These are phyloP conservation scores for Hyperopisus bebe DNA, from an alignment of 2,113 vertebrate genomes.

Conservation along the genomic window DNA sequence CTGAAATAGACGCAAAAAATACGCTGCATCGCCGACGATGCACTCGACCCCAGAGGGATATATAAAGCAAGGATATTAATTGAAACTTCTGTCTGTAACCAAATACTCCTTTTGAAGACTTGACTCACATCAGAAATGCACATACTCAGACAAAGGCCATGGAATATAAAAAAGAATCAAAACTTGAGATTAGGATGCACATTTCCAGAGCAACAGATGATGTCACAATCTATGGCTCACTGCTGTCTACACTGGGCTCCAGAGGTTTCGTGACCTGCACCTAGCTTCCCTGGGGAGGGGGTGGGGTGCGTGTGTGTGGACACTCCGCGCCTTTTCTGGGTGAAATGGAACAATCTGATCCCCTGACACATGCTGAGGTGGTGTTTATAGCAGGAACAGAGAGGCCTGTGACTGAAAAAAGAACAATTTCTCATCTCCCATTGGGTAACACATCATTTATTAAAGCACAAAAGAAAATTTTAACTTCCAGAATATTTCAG, in stretches of 20 bases:
- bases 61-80: background rate
- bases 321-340: background rate
- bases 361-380: background rate
- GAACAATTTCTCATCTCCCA: background rate
- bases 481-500: background rate
- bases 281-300: background rate
- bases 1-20: no score
- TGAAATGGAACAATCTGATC: background rate
- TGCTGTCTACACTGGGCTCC: background rate
- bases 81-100: background rate
- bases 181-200: background rate
- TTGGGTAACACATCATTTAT: background rate
- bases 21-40: no score
- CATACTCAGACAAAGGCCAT: background rate
- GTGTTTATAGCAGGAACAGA: slow-evolving; percentile 18
- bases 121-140: background rate
- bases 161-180: background rate
- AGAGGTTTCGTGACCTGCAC: background rate
- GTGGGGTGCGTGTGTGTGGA: background rate
- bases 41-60: no score
- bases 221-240: background rate
- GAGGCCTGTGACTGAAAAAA: slow-evolving; percentile 3
- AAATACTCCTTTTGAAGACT: background rate
- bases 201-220: background rate
- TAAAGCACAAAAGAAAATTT: background rate